These are phyloP conservation scores for Micronycteris hirsuta DNA, from an alignment of 2,113 vertebrate species.

Conservation along the genomic window DNA sequence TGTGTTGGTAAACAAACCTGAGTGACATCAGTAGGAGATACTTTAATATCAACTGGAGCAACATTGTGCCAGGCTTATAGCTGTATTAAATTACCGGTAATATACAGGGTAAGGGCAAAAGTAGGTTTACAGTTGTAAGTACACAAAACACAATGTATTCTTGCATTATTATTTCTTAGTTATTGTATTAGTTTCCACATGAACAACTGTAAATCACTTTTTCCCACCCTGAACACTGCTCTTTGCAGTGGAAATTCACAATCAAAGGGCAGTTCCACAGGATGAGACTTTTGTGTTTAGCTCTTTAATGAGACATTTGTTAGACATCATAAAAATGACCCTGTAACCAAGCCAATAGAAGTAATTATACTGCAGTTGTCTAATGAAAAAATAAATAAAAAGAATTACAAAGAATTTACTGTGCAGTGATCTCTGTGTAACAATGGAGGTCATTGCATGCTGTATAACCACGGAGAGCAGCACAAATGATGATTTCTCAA, in stretches of 20 bases:
- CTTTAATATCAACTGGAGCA: background rate
- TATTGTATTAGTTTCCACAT: background rate
- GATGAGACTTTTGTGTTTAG: background rate
- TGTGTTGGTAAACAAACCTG: background rate
- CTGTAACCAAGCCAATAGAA: background rate
- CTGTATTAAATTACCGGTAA: background rate
- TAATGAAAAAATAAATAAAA: background rate
- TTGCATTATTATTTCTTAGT: background rate
- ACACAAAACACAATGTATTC: background rate
- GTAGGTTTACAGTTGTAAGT: background rate
- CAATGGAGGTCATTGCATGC: background rate
- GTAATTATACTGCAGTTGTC: background rate
- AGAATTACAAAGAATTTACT: background rate
- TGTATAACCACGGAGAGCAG: rapidly evolving
- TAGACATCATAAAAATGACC: background rate
- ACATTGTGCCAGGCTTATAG: background rate
- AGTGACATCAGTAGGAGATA: background rate
- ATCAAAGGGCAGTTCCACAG: background rate
- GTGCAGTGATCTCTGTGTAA: background rate
- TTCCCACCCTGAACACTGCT: background rate
- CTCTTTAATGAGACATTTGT: background rate
- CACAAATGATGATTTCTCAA: background rate
- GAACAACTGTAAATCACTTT: background rate
- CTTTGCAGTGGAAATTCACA: background rate
- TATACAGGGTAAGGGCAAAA: background rate